Conservation (phyloP, 2,113 vertebrate species). For the Salvelinus sp. region DNA sequence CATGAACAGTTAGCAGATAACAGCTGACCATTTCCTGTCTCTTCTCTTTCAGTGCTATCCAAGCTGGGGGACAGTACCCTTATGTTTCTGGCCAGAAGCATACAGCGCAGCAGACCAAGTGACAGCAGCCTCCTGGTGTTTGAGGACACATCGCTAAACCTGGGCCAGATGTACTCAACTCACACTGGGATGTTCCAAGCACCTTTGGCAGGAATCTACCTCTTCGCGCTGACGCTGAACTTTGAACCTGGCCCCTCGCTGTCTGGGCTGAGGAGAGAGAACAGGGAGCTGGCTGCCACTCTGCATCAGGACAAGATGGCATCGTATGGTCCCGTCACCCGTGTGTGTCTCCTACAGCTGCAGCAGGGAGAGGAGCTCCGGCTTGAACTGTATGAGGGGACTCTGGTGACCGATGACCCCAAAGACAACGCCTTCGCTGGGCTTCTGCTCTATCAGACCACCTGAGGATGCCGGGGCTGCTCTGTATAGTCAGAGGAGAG, state of each 20-base stretch:
- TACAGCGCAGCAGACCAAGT: conserved; percentile 33
- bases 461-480: conserved; percentile 44
- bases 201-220: conserved; percentile 78
- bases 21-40: background rate
- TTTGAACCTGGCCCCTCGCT: conserved; percentile 75
- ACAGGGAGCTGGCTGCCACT: conserved; percentile 17
- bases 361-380: conserved; percentile 77
- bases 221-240: conserved; percentile 80
- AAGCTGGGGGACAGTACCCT: conserved; percentile 46
- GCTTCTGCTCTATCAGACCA: conserved; percentile 78
- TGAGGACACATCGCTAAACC: conserved; percentile 63
- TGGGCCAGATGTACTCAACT: conserved; percentile 68
- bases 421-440: conserved; percentile 75
- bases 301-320: conserved; percentile 58
- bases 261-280: conserved; percentile 74
- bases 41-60: background rate
- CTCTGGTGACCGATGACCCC: conserved; percentile 60
- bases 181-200: conserved; percentile 77
- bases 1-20: background rate
- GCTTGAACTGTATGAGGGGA: conserved; percentile 78
- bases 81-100: conserved; percentile 72
- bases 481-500: background rate
- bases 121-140: conserved; percentile 59
- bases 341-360: conserved; percentile 74
- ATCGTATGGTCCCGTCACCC: conserved; percentile 48